A percentile compares a stretch with the other conserved stretches of the same genome.
phyloP scores from a whole-genome alignment of 2,113 vertebrate species.

The Puffinus mauretanicus region DNA sequence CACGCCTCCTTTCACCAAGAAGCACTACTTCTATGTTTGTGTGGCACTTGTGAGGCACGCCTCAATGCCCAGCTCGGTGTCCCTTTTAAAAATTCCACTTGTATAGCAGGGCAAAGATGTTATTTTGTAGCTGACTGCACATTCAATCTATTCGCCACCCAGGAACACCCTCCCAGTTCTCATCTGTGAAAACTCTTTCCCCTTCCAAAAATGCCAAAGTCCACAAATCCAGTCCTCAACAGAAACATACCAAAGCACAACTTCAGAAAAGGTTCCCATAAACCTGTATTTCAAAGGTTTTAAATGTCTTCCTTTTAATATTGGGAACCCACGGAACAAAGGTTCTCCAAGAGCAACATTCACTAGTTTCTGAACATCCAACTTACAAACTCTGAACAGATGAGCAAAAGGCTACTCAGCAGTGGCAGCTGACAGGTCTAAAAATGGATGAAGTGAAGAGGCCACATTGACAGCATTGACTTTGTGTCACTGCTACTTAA shows the following conservation, averaged over 20 bases:
- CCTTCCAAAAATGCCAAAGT: not conserved
- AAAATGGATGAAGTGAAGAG: not conserved
- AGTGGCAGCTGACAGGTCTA: not conserved
- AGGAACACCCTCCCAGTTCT: not conserved
- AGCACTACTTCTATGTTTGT: not conserved
- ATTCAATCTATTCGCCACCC: not conserved
- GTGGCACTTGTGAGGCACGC: not conserved
- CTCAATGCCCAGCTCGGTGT: not conserved
- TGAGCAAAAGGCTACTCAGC: not conserved
- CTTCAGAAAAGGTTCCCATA: not conserved
- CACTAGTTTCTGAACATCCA: not conserved
- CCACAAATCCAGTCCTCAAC: not conserved
- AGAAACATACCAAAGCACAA: not conserved
- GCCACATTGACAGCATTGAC: not conserved
- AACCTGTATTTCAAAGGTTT: not conserved
- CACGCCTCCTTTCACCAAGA: not conserved
- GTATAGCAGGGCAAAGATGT: not conserved
- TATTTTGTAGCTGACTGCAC: not conserved
- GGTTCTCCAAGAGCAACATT: not conserved
- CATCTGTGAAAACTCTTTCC: not conserved
- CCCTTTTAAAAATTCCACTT: not conserved
- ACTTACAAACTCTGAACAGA: not conserved
- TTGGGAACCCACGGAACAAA: not conserved
- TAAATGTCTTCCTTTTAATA: not conserved
- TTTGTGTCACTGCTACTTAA: not conserved